Evolutionary conservation across 2,888 invertebrate genomes (phyloP).

Genomic region (Drosophila nr. perissopoda): DNA sequence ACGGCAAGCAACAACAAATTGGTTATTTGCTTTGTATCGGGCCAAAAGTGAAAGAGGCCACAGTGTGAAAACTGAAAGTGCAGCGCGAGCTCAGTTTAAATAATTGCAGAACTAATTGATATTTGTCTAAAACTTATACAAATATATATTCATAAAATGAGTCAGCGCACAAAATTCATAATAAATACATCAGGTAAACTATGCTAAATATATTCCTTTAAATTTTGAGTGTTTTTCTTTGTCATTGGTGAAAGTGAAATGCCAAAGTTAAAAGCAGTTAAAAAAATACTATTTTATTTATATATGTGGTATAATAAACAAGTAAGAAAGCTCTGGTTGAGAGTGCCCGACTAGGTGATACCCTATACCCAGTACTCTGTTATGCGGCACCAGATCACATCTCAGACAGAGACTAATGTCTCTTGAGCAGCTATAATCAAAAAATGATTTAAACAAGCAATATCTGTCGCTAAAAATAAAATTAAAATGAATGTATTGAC

Average conservation of each 20-base stretch:
- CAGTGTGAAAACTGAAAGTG: constrained; percentile 69
- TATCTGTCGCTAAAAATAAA: too few species aligned
- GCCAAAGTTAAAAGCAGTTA: neutral
- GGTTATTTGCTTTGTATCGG: constrained; percentile 20
- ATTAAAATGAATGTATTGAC: neutral
- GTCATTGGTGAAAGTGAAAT: neutral
- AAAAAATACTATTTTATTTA: neutral
- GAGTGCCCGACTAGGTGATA: neutral
- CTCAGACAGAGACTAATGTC: neutral
- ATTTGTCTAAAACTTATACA: neutral
- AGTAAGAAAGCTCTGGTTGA: neutral
- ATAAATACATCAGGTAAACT: constrained; percentile 84
- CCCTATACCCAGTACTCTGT: neutral
- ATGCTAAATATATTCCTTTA: neutral
- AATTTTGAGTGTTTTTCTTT: neutral
- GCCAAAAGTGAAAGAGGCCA: constrained; percentile 64
- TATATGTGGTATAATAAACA: neutral
- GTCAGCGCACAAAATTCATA: constrained; percentile 83
- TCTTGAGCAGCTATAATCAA: neutral
- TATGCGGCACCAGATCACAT: neutral
- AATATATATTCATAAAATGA: constrained; percentile 39
- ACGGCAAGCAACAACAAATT: constrained; percentile 59
- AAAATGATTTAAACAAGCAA: neutral
- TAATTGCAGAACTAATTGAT: neutral
- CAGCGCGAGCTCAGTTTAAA: constrained; percentile 23